Evolutionary conservation across 2,888 invertebrate species (phyloP), one percentile per base, ranked within the genome.

Genomic region (Andrena dorsata): DNA sequence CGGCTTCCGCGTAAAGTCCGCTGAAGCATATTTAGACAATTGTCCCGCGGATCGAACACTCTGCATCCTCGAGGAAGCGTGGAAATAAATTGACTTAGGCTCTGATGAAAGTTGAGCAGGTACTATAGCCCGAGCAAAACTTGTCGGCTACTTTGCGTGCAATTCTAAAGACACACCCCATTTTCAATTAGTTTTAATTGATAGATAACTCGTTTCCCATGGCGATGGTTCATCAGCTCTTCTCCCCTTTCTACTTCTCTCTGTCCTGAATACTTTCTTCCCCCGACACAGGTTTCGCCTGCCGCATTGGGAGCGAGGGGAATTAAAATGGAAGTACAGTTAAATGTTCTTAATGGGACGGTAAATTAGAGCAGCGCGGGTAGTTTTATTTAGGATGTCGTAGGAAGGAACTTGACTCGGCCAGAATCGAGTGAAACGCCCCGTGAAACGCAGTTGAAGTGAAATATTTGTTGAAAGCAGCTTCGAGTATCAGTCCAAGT

Each of bases 141-240:
- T 41, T 41, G 16, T 41, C 5, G 16, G 41, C 16, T 16, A 16
- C 16, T 16, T 16, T 41, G 4, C 13, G 16, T 16, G 41, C 16
- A 16, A 16, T 16, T 41, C 41, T 41, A 41, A 41, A 41, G 41
- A 5, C 41, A 41, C 41, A 16, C 41, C 41, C 41, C 3, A 16
- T 41, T 41, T 3, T 41, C 51, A 56, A 35, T 32, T 23, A 20
- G 20, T 63, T 78, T 78, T 75, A 68, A 78, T 78, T 68, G 63
- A 75, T 47, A 20, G 26, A 32, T 7, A 23, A 61, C 16, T 20
- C 26, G 41, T 41, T 20, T 51, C 6, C 20, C 4, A 1, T 20
- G 35, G 6, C 13, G 20, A n/a, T 41, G 26, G 63, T 66, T 51
- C 47, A 49, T 72, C 49, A 10, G 32, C 3, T 56, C 35, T 58